Evolutionary conservation across 2,113 vertebrate genomes (phyloP), one percentile per base, ranked within the genome.

Genomic region (Puffinus mauretanicus): DNA sequence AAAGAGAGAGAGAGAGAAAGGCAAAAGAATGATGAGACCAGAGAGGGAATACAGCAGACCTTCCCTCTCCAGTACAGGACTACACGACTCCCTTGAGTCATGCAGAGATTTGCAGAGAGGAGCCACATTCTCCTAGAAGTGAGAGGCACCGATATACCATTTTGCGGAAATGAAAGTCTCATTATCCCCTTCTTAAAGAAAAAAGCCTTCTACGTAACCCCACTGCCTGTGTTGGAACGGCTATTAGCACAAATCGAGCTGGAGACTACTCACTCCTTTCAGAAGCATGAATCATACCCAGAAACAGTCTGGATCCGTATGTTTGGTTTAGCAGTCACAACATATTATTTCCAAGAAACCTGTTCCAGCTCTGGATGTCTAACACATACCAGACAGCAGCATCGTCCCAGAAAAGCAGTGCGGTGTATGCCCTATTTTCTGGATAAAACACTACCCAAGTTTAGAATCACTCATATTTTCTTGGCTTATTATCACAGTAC

Each of bases 371-470:
- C 58, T 7, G 64, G 32, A 9, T 30, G 60, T 58, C 71, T 38
- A 25, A 26, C 22, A 14, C 44, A 13, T 6, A 11, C 14, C 36
- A 18, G 44, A 4, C 34, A 55, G 30, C 55, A 10, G 66, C 67
- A 2, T 5, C 5, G 2, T 3, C 69, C 65, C 90, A 40, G 62
- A 3, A 38, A 10, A 22, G 34, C 51, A 32, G 47, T 0, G 3
- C 7, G 11, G 5, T 2, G 32, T 5, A 5, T 12, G 67, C 57
- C 34, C 64, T 25, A 0, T 19, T 81, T 52, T 34, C 1, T 7
- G 27, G 51, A 10, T 34, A 16, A 90, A 58, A 11, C 61, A 8
- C 62, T 9, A 18, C 7, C 1, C n/a, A 10, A 40, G 44, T 46
- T 13, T 2, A 9, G 16, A 46, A 30, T 18, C 44, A 3, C n/a